A percentile compares a stretch with the other conserved stretches of the same genome.
phyloP scores from a whole-genome alignment of 2,888 invertebrate genomes.

The Leptura quadrifasciata region DNA sequence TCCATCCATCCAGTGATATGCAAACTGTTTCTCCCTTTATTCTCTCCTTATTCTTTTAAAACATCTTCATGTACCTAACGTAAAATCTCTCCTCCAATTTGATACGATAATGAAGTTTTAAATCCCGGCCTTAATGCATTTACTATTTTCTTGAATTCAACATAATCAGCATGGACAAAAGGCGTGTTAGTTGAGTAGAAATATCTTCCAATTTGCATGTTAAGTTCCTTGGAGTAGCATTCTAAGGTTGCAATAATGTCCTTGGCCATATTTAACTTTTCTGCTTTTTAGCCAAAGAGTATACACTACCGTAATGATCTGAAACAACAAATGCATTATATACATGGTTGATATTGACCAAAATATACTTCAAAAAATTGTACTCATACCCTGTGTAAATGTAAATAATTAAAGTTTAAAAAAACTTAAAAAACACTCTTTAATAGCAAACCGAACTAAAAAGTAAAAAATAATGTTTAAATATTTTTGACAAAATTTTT shows the following conservation, averaged over 20 bases:
- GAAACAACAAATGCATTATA: no score
- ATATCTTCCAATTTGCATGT: conserved; percentile 2
- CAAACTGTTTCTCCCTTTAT: conserved; percentile 37
- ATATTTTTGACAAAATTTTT: no score
- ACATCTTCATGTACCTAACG: conserved; percentile 31
- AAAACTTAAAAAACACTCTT: no score
- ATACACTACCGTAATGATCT: no score
- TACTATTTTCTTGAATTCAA: not conserved
- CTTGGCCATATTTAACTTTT: no score
- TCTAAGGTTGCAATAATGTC: not conserved
- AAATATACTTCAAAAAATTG: no score
- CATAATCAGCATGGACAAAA: not conserved
- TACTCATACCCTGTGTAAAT: no score
- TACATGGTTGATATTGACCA: no score
- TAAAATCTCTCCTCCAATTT: conserved; percentile 33
- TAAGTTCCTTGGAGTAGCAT: not conserved
- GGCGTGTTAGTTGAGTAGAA: not conserved
- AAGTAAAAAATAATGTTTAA: no score
- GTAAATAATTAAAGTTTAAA: no score
- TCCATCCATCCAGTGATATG: conserved; percentile 37
- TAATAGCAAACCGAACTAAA: no score
- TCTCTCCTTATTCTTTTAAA: conserved; percentile 29
- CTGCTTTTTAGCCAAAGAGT: no score
- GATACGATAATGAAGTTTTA: conserved; percentile 34
- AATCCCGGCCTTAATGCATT: conserved; percentile 11